Evolutionary conservation across 2,113 vertebrate genomes (phyloP).

Genomic region (Gasterosteus nipponicus): DNA sequence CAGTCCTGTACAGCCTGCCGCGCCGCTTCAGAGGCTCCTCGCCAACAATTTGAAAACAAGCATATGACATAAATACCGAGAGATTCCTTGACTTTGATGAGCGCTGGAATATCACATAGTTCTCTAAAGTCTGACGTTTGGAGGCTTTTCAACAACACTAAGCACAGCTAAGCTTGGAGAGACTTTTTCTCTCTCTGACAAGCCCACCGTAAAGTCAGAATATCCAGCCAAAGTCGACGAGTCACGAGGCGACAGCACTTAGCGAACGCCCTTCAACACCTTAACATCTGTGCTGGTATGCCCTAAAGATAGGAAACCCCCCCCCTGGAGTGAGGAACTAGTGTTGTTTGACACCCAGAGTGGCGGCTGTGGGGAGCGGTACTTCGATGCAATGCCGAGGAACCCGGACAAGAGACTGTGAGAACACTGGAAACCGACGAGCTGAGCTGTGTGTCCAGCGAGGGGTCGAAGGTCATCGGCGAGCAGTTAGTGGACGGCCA

Average conservation of each 20-base stretch:
- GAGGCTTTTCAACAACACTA: conserved; percentile 7
- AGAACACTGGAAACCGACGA: conserved; percentile 4
- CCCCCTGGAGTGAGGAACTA: conserved; percentile 22
- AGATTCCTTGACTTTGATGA: conserved; percentile 20
- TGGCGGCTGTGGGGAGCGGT: conserved; percentile 19
- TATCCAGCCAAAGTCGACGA: conserved; percentile 2
- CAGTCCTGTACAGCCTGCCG: conserved; percentile 19
- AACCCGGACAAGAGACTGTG: conserved; percentile 18
- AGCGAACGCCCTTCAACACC: conserved; percentile 31
- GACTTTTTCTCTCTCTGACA: conserved; percentile 2
- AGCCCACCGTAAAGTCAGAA: conserved; percentile 15
- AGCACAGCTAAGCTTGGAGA: conserved; percentile 18
- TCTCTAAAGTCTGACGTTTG: conserved; percentile 3
- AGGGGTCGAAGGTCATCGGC: conserved; percentile 21
- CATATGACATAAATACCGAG: conserved; percentile 2
- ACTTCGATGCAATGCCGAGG: conserved; percentile 37
- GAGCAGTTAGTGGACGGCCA: neutral
- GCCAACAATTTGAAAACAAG: conserved; percentile 22
- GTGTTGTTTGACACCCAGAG: conserved; percentile 27
- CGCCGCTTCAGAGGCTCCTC: conserved; percentile 28
- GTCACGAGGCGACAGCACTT: conserved; percentile 11
- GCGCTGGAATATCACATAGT: conserved; percentile 14
- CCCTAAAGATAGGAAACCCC: conserved; percentile 15
- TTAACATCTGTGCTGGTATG: conserved; percentile 23
- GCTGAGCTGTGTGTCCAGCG: neutral